These are phyloP conservation scores for Cactoblastis cactorum DNA, from an alignment of 2,888 invertebrate species.

Conservation along the genomic window DNA sequence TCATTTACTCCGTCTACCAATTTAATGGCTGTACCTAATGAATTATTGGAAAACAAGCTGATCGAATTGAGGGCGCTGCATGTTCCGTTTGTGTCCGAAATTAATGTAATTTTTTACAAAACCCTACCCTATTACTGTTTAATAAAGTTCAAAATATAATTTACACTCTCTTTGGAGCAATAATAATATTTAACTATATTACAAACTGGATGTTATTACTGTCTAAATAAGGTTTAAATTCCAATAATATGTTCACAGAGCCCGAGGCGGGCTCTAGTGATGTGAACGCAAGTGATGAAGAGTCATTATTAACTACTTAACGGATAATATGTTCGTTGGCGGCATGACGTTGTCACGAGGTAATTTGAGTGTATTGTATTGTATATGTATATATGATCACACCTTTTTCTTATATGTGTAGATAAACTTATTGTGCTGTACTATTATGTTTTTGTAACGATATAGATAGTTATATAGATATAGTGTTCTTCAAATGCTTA, in stretches of 20 bases:
- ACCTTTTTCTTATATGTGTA: too few species aligned
- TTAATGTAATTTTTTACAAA: not conserved
- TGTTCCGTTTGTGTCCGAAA: conserved; percentile 12
- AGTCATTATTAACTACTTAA: conserved; percentile 2
- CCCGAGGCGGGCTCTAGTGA: conserved; percentile 43
- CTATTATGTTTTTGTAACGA: too few species aligned
- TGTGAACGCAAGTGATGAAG: conserved; percentile 23
- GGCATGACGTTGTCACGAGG: not conserved
- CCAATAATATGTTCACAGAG: conserved; percentile 29
- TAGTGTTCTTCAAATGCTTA: too few species aligned
- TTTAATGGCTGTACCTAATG: conserved; percentile 17
- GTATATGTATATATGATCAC: not conserved
- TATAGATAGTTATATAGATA: too few species aligned
- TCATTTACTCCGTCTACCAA: conserved; percentile 1
- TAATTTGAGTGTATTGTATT: not conserved
- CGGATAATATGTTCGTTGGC: not conserved
- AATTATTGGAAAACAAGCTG: conserved; percentile 23
- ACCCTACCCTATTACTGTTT: not conserved
- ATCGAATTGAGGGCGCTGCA: conserved; percentile 17
- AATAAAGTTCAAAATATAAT: conserved; percentile 22
- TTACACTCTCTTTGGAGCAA: conserved; percentile 21
- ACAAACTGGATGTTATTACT: conserved; percentile 41
- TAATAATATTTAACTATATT: conserved; percentile 32
- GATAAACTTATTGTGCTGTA: too few species aligned
- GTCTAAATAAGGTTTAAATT: conserved; percentile 35